Evolutionary conservation across 2,113 vertebrate species (phyloP).

Genomic region (Noctilio leporinus): DNA sequence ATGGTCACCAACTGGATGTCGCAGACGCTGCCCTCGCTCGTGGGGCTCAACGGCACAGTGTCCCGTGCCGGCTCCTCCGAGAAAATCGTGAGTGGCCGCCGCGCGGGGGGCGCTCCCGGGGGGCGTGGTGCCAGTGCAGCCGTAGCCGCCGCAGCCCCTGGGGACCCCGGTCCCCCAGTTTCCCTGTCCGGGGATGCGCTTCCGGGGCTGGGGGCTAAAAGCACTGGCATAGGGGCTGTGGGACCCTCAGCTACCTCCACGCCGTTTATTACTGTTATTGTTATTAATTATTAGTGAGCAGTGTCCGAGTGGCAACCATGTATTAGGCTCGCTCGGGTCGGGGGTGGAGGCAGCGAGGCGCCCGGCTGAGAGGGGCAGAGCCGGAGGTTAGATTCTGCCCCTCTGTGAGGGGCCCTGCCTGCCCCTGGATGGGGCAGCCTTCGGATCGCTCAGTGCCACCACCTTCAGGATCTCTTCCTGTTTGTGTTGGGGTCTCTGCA

Average conservation of each 20-base stretch:
- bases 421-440: neutral
- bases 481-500: neutral
- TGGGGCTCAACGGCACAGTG: constrained; percentile 94
- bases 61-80: constrained; percentile 90
- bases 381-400: neutral
- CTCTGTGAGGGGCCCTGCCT: neutral
- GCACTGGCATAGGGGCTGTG: neutral
- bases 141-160: neutral
- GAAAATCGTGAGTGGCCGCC: constrained; percentile 85
- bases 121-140: constrained; percentile 51
- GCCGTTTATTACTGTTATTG: neutral
- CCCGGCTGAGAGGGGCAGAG: neutral
- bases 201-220: neutral
- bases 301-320: neutral
- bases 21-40: constrained; percentile 95
- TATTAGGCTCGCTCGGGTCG: neutral
- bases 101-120: constrained; percentile 42
- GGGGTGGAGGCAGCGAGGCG: neutral
- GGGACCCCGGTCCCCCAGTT: neutral
- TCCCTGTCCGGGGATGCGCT: neutral
- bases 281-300: neutral
- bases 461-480: neutral
- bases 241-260: neutral
- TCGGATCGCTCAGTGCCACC: neutral
- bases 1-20: constrained; percentile 99